Conservation (phyloP, 2,113 vertebrate genomes). For the Clarias macrocephalus region DNA sequence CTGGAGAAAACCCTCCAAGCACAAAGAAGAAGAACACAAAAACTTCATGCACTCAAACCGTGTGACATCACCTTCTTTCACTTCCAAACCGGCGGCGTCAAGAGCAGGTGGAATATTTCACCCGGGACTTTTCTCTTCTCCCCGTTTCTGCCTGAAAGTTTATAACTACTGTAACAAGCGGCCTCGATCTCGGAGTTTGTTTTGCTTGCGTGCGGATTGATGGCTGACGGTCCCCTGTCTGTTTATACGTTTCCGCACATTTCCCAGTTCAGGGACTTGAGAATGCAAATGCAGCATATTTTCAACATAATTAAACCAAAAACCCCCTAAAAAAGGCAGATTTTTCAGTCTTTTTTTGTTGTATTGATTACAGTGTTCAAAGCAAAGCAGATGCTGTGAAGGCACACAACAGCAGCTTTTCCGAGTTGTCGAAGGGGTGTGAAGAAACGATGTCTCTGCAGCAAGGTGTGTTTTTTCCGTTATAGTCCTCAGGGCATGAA, state of each 20-base stretch:
- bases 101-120: neutral
- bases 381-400: slow-evolving; percentile 23
- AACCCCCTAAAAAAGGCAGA: neutral
- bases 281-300: slow-evolving; percentile 6
- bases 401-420: neutral
- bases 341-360: slow-evolving; percentile 2
- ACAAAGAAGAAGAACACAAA: too few relatives aligned
- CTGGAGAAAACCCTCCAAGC: too few relatives aligned
- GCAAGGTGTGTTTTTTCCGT: neutral
- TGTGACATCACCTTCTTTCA: neutral
- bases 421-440: neutral
- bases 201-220: neutral
- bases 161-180: neutral
- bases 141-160: neutral
- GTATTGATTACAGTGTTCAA: slow-evolving; percentile 5
- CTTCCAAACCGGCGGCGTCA: neutral
- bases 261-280: neutral
- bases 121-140: neutral
- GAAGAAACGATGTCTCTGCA: neutral
- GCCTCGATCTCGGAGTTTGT: neutral
- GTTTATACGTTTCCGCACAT: neutral
- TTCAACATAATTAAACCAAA: slow-evolving; percentile 5
- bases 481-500: too few relatives aligned
- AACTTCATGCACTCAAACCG: too few relatives aligned
- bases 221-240: neutral